Conservation (phyloP, 2,113 vertebrate genomes). For the Spheniscus mendiculus region DNA sequence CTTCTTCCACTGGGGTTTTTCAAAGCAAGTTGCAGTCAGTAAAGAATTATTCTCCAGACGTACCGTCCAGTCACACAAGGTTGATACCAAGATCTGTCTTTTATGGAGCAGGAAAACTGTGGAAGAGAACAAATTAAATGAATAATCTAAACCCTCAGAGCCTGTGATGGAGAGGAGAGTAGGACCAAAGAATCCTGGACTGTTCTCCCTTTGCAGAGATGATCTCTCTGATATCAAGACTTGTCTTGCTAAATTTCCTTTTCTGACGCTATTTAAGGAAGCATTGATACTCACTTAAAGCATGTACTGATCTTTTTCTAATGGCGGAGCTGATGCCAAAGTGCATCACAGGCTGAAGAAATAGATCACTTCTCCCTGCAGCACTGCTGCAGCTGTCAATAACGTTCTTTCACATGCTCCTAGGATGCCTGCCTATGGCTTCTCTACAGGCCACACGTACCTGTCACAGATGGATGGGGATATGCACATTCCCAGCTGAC, state of each 20-base stretch:
- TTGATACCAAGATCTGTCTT: neutral
- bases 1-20: neutral
- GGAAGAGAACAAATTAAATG: neutral
- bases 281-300: neutral
- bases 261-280: neutral
- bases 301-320: neutral
- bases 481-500: neutral
- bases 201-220: neutral
- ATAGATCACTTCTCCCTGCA: neutral
- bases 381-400: neutral
- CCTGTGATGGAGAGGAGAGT: neutral
- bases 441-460: neutral
- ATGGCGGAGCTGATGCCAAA: neutral
- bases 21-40: neutral
- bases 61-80: neutral
- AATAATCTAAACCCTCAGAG: neutral
- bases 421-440: neutral
- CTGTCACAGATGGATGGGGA: neutral
- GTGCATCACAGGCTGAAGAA: neutral
- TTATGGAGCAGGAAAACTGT: neutral
- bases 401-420: neutral
- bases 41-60: neutral
- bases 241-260: neutral
- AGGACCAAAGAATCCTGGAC: neutral
- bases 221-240: neutral